Percentiles rank a stretch among this genome's conserved stretches.
phyloP scores from a whole-genome alignment of 2,113 vertebrate genomes.

The Salminus brasiliensis region DNA sequence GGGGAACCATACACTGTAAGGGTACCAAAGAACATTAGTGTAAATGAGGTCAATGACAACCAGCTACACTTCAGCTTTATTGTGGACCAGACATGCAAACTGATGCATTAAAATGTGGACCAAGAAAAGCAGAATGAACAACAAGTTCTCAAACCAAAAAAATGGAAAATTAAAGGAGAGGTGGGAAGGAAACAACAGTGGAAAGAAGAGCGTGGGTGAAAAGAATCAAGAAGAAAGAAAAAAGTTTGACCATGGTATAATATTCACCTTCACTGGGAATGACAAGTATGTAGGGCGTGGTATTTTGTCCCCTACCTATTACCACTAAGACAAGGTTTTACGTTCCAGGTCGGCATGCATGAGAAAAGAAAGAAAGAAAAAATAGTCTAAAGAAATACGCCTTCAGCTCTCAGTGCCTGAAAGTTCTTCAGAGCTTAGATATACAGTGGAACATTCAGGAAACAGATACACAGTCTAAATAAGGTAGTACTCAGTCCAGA shows the following conservation, averaged over 20 bases:
- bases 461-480: conserved; percentile 4
- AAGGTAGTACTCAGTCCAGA: neutral
- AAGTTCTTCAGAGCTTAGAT: conserved; percentile 47
- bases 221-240: conserved; percentile 66
- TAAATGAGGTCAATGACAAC: conserved; percentile 61
- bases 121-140: conserved; percentile 47
- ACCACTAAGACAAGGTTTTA: conserved; percentile 94
- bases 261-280: conserved; percentile 98
- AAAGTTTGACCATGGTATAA: conserved; percentile 77
- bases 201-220: conserved; percentile 27
- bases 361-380: conserved; percentile 73
- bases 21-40: conserved; percentile 27
- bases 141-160: conserved; percentile 2
- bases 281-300: conserved; percentile 90
- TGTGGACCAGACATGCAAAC: conserved; percentile 75
- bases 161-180: neutral
- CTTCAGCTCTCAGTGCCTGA: conserved; percentile 64
- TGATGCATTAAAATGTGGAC: conserved; percentile 65
- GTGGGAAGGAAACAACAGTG: conserved; percentile 46
- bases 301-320: conserved; percentile 95
- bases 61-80: conserved; percentile 58
- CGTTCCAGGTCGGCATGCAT: conserved; percentile 93
- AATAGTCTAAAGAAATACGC: conserved; percentile 69
- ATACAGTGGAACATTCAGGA: conserved; percentile 16
- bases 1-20: conserved; percentile 15